phyloP scores from a whole-genome alignment of 1,140 invertebrate species.

The Cyrtorhinus lividipennis region DNA sequence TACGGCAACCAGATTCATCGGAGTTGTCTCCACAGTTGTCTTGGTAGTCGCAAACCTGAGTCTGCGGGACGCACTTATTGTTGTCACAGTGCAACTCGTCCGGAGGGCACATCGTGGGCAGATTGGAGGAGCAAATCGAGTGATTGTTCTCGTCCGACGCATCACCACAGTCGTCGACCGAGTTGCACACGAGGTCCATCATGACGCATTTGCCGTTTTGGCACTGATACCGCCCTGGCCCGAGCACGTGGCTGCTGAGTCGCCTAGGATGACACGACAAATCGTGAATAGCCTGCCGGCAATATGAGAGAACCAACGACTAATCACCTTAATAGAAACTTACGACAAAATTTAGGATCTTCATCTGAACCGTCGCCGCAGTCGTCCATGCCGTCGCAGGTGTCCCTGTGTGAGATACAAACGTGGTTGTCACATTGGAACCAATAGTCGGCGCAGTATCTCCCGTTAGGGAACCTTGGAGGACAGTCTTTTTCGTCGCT shows the following conservation, averaged over 20 bases:
- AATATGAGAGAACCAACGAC: neutral
- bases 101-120: slow-evolving; percentile 34
- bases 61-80: slow-evolving; percentile 68
- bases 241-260: slow-evolving; percentile 62
- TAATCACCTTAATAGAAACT: slow-evolving; percentile 24
- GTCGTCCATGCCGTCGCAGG: slow-evolving; percentile 80
- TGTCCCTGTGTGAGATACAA: slow-evolving; percentile 66
- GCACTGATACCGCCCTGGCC: slow-evolving; percentile 68
- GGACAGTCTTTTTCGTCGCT: slow-evolving; percentile 87
- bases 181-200: slow-evolving; percentile 66
- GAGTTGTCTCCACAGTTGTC: slow-evolving; percentile 69
- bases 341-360: slow-evolving; percentile 52
- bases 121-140: slow-evolving; percentile 54
- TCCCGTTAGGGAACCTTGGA: slow-evolving; percentile 39
- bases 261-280: slow-evolving; percentile 33
- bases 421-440: slow-evolving; percentile 84
- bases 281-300: neutral
- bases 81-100: slow-evolving; percentile 78
- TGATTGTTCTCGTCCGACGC: slow-evolving; percentile 87
- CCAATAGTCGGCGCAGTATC: slow-evolving; percentile 66
- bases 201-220: slow-evolving; percentile 77
- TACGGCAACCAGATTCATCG: slow-evolving; percentile 80
- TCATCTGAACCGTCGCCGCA: slow-evolving; percentile 87
- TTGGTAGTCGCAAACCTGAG: slow-evolving; percentile 66
- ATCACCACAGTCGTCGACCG: slow-evolving; percentile 82